Evolutionary conservation across 2,888 invertebrate genomes (phyloP).

Genomic region (Exephanes ischioxanthus): DNA sequence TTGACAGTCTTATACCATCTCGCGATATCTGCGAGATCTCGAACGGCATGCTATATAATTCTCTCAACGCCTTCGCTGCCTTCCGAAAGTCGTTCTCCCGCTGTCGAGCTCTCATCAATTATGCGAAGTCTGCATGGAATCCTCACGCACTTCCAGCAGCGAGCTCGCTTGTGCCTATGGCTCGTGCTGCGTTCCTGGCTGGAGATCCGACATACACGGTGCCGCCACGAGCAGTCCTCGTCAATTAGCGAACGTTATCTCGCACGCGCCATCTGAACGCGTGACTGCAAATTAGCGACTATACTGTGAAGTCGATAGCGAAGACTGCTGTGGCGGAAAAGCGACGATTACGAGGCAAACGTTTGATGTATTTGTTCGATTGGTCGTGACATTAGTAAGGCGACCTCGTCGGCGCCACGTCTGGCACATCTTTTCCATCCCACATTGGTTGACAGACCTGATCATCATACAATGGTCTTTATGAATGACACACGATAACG

Average conservation of each 20-base stretch:
- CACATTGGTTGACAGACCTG: not conserved
- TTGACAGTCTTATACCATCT: not conserved
- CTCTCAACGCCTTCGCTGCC: slow-evolving; percentile 16
- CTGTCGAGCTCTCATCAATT: slow-evolving; percentile 47
- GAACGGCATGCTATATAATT: slow-evolving; percentile 25
- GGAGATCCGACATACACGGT: slow-evolving; percentile 10
- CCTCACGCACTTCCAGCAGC: slow-evolving; percentile 39
- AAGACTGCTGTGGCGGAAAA: not conserved
- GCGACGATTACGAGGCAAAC: slow-evolving; percentile 1
- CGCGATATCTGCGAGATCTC: not conserved
- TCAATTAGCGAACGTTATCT: slow-evolving; percentile 62
- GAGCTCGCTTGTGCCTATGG: slow-evolving; percentile 11
- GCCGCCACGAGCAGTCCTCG: slow-evolving; percentile 48
- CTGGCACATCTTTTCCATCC: slow-evolving; percentile 3
- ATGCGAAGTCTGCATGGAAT: slow-evolving; percentile 53
- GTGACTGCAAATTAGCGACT: slow-evolving; percentile 50
- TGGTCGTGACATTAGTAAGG: slow-evolving; percentile 27
- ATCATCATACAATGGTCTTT: not conserved
- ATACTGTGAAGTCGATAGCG: slow-evolving; percentile 9
- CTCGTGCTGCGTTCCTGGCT: slow-evolving; percentile 34
- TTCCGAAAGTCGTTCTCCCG: slow-evolving; percentile 20
- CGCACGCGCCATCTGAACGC: slow-evolving; percentile 60
- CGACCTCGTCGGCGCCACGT: not conserved
- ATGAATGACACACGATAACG: not conserved
- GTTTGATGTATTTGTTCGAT: slow-evolving; percentile 26